phyloP scores from a whole-genome alignment of 2,888 invertebrate genomes.

The Synergus umbraculus region DNA sequence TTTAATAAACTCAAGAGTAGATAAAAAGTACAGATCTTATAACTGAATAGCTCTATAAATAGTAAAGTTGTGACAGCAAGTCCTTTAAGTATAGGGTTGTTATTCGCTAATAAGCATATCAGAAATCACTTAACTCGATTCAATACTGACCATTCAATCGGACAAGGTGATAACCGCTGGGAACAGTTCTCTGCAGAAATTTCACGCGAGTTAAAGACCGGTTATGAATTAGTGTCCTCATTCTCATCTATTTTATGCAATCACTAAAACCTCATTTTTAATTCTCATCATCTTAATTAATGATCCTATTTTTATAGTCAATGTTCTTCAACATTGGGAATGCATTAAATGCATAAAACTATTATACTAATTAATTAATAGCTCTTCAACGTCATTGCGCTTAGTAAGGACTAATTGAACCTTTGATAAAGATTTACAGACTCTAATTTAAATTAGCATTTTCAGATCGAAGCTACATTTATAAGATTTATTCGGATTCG shows the following conservation, averaged over 20 bases:
- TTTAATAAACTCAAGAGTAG: background rate
- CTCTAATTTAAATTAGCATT: constrained; percentile 1
- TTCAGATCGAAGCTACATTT: constrained; percentile 12
- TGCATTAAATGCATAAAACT: background rate
- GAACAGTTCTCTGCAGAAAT: constrained; percentile 10
- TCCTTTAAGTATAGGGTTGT: constrained; percentile 48
- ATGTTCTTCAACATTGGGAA: background rate
- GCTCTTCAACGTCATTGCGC: no score
- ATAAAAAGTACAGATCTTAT: constrained; percentile 25
- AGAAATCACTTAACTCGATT: constrained; percentile 51
- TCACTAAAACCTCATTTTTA: background rate
- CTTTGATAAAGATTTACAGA: background rate
- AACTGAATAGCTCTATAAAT: constrained; percentile 54
- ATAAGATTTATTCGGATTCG: constrained; percentile 15
- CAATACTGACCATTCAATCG: constrained; percentile 40
- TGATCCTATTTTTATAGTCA: background rate
- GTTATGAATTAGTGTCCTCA: constrained; percentile 11
- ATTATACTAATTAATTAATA: constrained; percentile 3
- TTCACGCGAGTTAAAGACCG: constrained; percentile 21
- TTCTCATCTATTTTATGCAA: background rate
- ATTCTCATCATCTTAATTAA: background rate
- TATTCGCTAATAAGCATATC: constrained; percentile 56
- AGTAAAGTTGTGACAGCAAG: constrained; percentile 23
- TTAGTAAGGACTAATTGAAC: background rate
- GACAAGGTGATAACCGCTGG: constrained; percentile 8